A percentile compares a stretch with the other conserved stretches of the same genome.
Conservation (phyloP, 2,888 invertebrate genomes). For the Abscondita cerata region DNA sequence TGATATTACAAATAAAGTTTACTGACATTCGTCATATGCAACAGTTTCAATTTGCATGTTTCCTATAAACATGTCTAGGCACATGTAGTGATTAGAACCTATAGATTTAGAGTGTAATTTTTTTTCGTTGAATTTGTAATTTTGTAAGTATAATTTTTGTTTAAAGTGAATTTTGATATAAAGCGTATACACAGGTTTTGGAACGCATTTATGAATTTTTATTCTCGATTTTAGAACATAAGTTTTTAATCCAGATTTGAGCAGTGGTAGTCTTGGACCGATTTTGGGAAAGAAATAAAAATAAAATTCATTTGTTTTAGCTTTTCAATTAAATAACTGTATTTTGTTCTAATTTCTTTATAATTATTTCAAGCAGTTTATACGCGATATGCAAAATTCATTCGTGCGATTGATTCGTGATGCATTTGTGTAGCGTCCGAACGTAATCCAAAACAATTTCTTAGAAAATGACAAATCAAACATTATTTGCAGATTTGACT, state of each 20-base stretch:
- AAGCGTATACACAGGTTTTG: constrained; percentile 8
- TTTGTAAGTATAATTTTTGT: background rate
- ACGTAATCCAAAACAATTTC: background rate
- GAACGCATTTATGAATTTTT: too few relatives aligned
- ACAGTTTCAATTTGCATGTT: constrained; percentile 33
- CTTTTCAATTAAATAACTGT: too few relatives aligned
- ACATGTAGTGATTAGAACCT: constrained; percentile 1
- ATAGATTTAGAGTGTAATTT: too few relatives aligned
- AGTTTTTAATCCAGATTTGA: too few relatives aligned
- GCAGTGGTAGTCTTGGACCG: too few relatives aligned
- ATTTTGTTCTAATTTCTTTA: background rate
- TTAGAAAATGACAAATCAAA: too few relatives aligned
- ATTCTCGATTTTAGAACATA: too few relatives aligned
- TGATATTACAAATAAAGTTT: constrained; percentile 32
- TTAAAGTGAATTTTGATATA: background rate
- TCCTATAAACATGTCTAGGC: constrained; percentile 17
- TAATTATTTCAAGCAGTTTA: background rate
- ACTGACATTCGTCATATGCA: constrained; percentile 38
- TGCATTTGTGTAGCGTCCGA: background rate
- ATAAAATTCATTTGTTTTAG: too few relatives aligned
- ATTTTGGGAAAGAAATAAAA: too few relatives aligned
- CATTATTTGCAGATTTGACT: background rate
- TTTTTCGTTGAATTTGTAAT: constrained; percentile 1
- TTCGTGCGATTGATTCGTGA: background rate
- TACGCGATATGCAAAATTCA: background rate